Base-by-base conservation (phyloP, 64 coral and sea anemone species). In the Trachythela sp. region DNA sequence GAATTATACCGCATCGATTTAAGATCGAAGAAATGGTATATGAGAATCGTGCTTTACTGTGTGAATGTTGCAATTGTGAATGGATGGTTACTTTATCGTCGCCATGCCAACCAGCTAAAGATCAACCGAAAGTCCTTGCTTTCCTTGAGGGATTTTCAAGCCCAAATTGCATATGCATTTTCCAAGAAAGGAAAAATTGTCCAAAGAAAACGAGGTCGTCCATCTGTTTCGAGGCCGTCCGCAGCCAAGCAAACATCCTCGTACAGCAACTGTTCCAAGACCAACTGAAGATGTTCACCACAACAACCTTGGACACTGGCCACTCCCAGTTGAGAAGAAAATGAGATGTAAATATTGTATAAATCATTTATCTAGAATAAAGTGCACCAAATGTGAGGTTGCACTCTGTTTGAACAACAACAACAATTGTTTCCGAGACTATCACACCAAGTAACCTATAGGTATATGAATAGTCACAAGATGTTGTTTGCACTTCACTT, bases 141-240 rank as follows among this genome's bases (percentile, higher is more conserved):
- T 35, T 35, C 68, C 24, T 26, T 72, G 68, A 1, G 24, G 26
- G 33, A 72, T 2, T 72, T 72, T 26, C 75, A 80, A 80, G 75
- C 75, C 9, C 14, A 72, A 80, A 36, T 37, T 5, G 75, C 30
- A 20, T 80, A 37, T 80, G 34, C 8, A 10, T 13, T 80, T 18
- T 80, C 75, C 20, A 80, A 36, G 30, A 80, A 3, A 9, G 34
- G 30, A 18, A 37, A 80, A 80, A 15, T 36, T 10, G 75, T 34
- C 9, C 26, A 37, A 39, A 37, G 34, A 80, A 80, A 80, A 18
- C 30, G 8, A 80, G 75, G 75, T 8, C 26, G 68, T 2, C 68
- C 68, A 72, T 72, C 68, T 72, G 24, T 35, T 72, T 72, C 68
- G 10, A n/a, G n/a, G n/a, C n/a, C n/a, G n/a, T n/a, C 68, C 68